phyloP scores from a whole-genome alignment of 2,113 vertebrate species.

The Vanacampus margaritifer region DNA sequence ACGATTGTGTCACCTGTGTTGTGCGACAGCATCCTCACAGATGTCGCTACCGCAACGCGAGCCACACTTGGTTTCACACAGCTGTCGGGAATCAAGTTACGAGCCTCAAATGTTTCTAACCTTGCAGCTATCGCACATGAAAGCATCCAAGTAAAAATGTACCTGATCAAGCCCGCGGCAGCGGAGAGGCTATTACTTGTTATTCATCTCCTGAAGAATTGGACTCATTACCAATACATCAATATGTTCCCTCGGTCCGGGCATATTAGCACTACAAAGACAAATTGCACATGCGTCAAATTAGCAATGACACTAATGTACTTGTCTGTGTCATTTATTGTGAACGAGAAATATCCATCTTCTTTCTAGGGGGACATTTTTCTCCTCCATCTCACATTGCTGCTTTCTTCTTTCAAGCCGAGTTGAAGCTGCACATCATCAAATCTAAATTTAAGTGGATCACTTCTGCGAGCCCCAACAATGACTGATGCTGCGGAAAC shows the following conservation, averaged over 20 bases:
- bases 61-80: not conserved
- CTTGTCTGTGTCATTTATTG: conserved; percentile 3
- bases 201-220: conserved; percentile 36
- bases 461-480: conserved; percentile 34
- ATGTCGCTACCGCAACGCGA: not conserved
- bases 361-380: conserved; percentile 23
- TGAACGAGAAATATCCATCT: conserved; percentile 12
- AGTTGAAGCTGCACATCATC: conserved; percentile 28
- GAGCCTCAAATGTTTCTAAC: conserved; percentile 7
- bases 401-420: conserved; percentile 18
- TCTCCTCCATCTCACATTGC: conserved; percentile 5
- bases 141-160: not conserved
- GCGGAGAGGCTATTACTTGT: conserved; percentile 29
- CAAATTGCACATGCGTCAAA: conserved; percentile 6
- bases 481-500: conserved; percentile 41
- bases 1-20: not conserved
- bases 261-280: conserved; percentile 26
- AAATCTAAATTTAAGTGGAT: conserved; percentile 50
- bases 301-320: conserved; percentile 6
- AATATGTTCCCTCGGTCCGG: conserved; percentile 14
- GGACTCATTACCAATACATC: conserved; percentile 22
- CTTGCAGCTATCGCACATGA: conserved; percentile 12
- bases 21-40: not conserved
- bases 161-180: conserved; percentile 22
- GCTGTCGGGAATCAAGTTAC: conserved; percentile 11